Evolutionary conservation across 2,113 vertebrate genomes (phyloP), one percentile per base, ranked within the genome.

Genomic region (Pycnonotus jocosus): DNA sequence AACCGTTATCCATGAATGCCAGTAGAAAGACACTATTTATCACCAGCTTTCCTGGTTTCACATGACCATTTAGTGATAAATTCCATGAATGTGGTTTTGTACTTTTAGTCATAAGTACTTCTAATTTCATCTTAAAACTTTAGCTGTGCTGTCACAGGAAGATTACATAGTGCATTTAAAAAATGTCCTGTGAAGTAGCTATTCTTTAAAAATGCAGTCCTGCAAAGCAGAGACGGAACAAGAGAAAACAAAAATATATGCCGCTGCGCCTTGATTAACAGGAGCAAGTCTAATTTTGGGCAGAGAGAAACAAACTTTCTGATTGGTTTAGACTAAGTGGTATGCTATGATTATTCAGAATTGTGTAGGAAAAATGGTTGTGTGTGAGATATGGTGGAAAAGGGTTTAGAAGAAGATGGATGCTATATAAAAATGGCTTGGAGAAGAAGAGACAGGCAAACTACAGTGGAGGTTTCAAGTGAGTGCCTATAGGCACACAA

Each of bases 311-410:
- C 82, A 95, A 82, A 82, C 44, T 74, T 94, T 96, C 68, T 90
- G 81, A 76, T 61, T 95, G 72, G 30, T 72, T 90, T 95, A 73
- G 90, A 47, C 18, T 73, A 90, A 78, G 62, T 92, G 64, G 82
- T 88, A 78, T 95, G 91, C 81, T 87, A 96, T 90, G 62, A 92
- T 83, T 92, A 94, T 89, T 94, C 91, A 94, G 62, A 9, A 12
- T 44, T 92, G 87, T 95, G 89, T 38, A 88, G 86, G 82, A 87
- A 91, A 89, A 73, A 21, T 47, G 20, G 12, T 38, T 58, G 9
- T 3, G 0, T 38, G 27, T 25, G 40, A 35, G 10, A 50, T 27
- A 23, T 0, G 0, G 80, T 68, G 42, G 85, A 33, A 94, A 85
- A 76, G 70, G 57, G 66, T 56, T 81, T 17, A 82, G 64, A 89